A percentile compares a stretch with the other conserved stretches of the same genome.
Conservation (phyloP, 1,140 invertebrate genomes). For the Plectrocnemia conspersa region DNA sequence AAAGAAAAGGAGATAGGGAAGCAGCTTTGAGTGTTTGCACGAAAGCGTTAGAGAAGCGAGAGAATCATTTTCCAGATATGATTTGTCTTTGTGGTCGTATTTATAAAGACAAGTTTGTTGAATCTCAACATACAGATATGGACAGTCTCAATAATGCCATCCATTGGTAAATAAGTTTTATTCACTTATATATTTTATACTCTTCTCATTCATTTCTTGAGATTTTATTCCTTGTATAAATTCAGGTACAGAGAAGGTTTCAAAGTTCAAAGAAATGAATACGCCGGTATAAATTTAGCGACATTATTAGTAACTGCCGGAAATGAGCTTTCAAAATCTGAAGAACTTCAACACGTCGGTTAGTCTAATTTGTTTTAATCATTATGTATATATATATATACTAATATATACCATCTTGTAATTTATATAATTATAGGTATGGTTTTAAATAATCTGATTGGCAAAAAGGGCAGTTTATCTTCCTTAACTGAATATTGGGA, state of each 20-base stretch:
- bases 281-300: constrained; percentile 97
- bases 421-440: constrained; percentile 61
- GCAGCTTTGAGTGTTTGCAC: constrained; percentile 89
- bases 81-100: constrained; percentile 97
- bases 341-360: constrained; percentile 85
- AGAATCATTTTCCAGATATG: constrained; percentile 94
- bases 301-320: constrained; percentile 97
- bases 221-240: constrained; percentile 4
- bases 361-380: constrained; percentile 34
- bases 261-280: constrained; percentile 96
- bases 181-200: constrained; percentile 3
- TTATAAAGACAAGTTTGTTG: constrained; percentile 98
- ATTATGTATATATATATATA: neutral
- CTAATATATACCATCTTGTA: neutral
- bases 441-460: constrained; percentile 95
- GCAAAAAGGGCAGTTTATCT: constrained; percentile 92
- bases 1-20: constrained; percentile 90
- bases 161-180: constrained; percentile 63
- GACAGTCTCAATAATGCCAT: constrained; percentile 90
- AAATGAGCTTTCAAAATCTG: constrained; percentile 88
- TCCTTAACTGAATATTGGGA: constrained; percentile 98
- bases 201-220: neutral
- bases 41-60: constrained; percentile 84
- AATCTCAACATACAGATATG: constrained; percentile 86
- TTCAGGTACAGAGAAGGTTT: constrained; percentile 89